These are phyloP conservation scores for Napeogenes inachia DNA, from an alignment of 2,888 invertebrate genomes.

Conservation along the genomic window DNA sequence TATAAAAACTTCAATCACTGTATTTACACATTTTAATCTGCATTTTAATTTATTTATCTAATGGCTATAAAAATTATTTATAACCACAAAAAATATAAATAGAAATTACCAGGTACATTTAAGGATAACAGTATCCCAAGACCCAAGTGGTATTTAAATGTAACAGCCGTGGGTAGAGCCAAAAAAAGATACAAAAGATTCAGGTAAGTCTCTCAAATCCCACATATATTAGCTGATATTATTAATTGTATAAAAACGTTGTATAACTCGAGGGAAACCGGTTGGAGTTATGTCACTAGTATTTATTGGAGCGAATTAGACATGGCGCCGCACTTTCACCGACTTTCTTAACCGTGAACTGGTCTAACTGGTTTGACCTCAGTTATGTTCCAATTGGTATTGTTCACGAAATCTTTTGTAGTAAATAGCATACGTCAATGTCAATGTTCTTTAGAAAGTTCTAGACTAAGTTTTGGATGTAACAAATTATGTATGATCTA, in stretches of 20 bases:
- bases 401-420: slow-evolving; percentile 54
- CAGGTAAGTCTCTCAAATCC: slow-evolving; percentile 56
- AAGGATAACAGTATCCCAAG: slow-evolving; percentile 51
- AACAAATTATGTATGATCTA: no score
- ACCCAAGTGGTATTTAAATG: slow-evolving; percentile 48
- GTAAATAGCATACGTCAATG: slow-evolving; percentile 45
- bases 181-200: slow-evolving; percentile 38
- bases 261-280: slow-evolving; percentile 46
- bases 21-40: background rate
- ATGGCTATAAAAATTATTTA: slow-evolving; percentile 7
- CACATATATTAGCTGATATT: slow-evolving; percentile 49
- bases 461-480: slow-evolving; percentile 13
- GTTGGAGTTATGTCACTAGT: slow-evolving; percentile 66
- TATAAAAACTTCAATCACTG: slow-evolving; percentile 24
- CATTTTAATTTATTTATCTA: no score
- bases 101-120: slow-evolving; percentile 32
- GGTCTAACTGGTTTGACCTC: slow-evolving; percentile 60
- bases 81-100: slow-evolving; percentile 9
- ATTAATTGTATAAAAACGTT: slow-evolving; percentile 49
- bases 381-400: slow-evolving; percentile 42
- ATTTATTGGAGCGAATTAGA: slow-evolving; percentile 65
- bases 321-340: slow-evolving; percentile 66
- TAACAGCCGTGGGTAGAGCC: slow-evolving; percentile 38
- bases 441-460: slow-evolving; percentile 46
- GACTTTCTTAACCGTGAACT: slow-evolving; percentile 58